Conservation (phyloP, 1,140 invertebrate species). For the Aphelenchoides avenae region DNA sequence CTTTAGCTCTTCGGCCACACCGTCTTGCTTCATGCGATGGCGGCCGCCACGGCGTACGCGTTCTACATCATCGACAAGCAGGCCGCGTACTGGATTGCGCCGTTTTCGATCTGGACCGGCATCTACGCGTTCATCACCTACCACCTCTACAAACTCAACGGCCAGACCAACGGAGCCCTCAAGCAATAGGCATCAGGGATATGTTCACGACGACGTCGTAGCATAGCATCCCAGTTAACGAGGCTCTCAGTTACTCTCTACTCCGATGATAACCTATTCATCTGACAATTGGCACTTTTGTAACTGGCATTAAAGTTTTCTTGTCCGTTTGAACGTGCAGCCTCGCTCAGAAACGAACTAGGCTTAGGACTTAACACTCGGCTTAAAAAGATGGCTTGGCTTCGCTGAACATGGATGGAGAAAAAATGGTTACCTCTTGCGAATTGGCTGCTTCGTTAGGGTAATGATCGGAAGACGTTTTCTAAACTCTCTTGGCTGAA, state of each 20-base stretch:
- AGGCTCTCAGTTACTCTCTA: neutral
- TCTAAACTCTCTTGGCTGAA: too few species aligned
- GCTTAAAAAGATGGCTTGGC: too few species aligned
- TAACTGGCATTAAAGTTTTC: too few species aligned
- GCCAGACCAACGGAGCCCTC: neutral
- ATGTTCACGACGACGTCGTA: neutral
- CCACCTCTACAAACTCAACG: constrained; percentile 15
- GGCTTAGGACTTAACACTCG: too few species aligned
- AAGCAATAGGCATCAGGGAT: neutral
- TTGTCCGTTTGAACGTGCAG: too few species aligned
- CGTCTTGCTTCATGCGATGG: constrained; percentile 34
- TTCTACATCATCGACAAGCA: constrained; percentile 57
- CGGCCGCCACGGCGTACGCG: constrained; percentile 41
- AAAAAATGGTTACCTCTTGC: too few species aligned
- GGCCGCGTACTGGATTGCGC: constrained; percentile 41
- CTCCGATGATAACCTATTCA: too few species aligned
- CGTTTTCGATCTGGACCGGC: constrained; percentile 49
- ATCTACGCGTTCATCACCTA: constrained; percentile 45
- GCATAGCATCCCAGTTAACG: neutral
- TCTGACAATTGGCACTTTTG: too few species aligned
- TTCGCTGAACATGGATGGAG: too few species aligned
- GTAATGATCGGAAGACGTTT: too few species aligned
- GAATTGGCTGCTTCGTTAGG: too few species aligned
- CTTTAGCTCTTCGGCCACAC: constrained; percentile 48
- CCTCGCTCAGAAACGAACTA: too few species aligned